Evolutionary conservation across 2,797 vertebrate genomes (phyloP), one percentile per base, ranked within the genome.

Genomic region (Lepidocolaptes lacrymiger): DNA sequence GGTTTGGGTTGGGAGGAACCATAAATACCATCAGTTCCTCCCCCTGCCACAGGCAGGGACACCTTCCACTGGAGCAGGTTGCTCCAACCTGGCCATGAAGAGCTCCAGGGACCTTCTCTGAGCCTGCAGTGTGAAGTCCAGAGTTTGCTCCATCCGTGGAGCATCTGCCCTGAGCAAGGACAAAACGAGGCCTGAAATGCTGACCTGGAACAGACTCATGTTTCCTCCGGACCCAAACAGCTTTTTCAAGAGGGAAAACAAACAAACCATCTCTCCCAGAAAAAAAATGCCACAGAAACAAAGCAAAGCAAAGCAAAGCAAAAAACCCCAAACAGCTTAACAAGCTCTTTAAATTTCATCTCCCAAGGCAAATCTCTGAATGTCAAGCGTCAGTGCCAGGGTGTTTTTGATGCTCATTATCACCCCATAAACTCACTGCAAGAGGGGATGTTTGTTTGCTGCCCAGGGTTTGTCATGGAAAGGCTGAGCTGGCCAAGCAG

Each of bases 121-220:
- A 15, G 20, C n/a, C 22, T 8, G 26, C 46, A 9, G 4, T 1
- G 14, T 3, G 6, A 0, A 0, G 23, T 32, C 8, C 11, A 12
- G 34, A 1, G 23, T 17, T 1, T 9, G 48, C 12, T 23, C 1
- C 2, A 37, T 21, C 5, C 4, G 3, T 3, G 41, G 49, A 36
- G 37, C 46, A 6, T 12, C 71, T 39, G 61, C 56, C 44, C 41
- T 14, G 41, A 6, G 46, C 34, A 7, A 9, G 64, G 36, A 7
- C 14, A 11, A 8, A 12, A 16, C 0, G 10, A 56, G 16, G 36
- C 4, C 24, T n/a, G 12, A n/a, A 37, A 24, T 2, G 16, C 46
- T 43, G 46, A 13, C 64, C 56, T 3, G 7, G 17, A 39, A 49
- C 2, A 11, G 6, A 2, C 4, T 14, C 10, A 2, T 1, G 0